Conservation (phyloP, 2,113 vertebrate species). For the Sapayoa aenigma region DNA sequence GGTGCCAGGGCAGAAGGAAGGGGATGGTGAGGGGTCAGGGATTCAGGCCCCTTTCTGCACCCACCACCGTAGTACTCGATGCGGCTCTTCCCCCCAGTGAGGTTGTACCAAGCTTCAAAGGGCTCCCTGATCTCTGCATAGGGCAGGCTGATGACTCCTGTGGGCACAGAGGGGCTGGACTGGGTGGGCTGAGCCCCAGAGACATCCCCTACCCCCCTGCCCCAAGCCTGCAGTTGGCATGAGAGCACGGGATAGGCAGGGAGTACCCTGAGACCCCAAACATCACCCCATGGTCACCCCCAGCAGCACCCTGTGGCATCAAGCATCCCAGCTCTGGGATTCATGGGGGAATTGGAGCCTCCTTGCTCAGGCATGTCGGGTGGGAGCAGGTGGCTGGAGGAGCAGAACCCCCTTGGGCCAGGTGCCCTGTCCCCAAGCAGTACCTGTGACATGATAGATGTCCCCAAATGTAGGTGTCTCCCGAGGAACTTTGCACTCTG, state of each 20-base stretch:
- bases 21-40: background rate
- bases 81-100: conserved; percentile 66
- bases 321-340: fast-evolving
- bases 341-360: background rate
- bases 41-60: background rate
- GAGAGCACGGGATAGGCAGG: background rate
- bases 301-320: fast-evolving
- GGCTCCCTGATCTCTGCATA: conserved; percentile 83
- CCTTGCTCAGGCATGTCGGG: fast-evolving
- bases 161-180: background rate
- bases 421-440: fast-evolving
- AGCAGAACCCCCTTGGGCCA: background rate
- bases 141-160: conserved; percentile 76
- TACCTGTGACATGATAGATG: conserved; percentile 44
- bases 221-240: fast-evolving
- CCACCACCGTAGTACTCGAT: conserved; percentile 76
- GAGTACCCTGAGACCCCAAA: fast-evolving
- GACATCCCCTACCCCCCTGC: background rate
- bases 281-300: background rate
- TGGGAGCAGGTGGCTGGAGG: background rate
- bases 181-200: fast-evolving
- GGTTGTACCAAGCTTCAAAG: conserved; percentile 82
- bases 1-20: background rate
- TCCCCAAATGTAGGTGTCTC: conserved; percentile 6
- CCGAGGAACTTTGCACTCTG: background rate